These are phyloP conservation scores for Drosophila tripunctata DNA, from an alignment of 2,888 invertebrate genomes.

Conservation along the genomic window DNA sequence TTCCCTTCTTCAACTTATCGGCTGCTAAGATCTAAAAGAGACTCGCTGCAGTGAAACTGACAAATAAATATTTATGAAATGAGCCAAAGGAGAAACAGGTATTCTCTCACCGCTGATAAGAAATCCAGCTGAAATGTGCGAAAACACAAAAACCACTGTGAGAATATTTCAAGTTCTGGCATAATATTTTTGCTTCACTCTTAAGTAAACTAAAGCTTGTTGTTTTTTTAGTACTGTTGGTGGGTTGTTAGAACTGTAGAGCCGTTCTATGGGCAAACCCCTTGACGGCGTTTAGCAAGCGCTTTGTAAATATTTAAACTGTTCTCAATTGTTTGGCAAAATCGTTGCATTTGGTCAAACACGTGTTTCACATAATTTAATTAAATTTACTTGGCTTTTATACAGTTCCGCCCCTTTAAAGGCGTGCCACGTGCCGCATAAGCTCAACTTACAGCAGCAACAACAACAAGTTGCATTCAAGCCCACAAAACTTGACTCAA, in stretches of 20 bases:
- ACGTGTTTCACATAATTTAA: constrained; percentile 82
- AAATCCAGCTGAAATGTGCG: constrained; percentile 46
- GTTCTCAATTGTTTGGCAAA: constrained; percentile 70
- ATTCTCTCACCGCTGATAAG: constrained; percentile 34
- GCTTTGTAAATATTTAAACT: constrained; percentile 76
- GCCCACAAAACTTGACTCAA: constrained; percentile 46
- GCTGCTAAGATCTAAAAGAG: constrained; percentile 47
- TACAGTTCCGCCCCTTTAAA: constrained; percentile 18
- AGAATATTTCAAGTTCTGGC: constrained; percentile 15
- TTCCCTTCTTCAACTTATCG: constrained; percentile 71
- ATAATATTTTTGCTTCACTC: constrained; percentile 17
- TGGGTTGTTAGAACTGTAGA: neutral
- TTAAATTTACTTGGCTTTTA: constrained; percentile 80
- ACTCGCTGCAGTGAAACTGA: no score
- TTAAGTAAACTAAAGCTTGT: constrained; percentile 57
- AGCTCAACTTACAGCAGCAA: constrained; percentile 2
- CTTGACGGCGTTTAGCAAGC: constrained; percentile 66
- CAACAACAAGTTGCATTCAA: constrained; percentile 36
- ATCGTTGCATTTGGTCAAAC: constrained; percentile 82
- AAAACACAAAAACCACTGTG: constrained; percentile 58
- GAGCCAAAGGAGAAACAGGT: constrained; percentile 50
- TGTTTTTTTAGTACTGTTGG: constrained; percentile 6
- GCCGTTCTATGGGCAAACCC: constrained; percentile 16
- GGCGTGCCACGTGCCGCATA: constrained; percentile 60
- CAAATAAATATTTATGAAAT: constrained; percentile 72